Evolutionary conservation across 2,888 invertebrate genomes (phyloP).

Genomic region (Andricus quercusramuli): DNA sequence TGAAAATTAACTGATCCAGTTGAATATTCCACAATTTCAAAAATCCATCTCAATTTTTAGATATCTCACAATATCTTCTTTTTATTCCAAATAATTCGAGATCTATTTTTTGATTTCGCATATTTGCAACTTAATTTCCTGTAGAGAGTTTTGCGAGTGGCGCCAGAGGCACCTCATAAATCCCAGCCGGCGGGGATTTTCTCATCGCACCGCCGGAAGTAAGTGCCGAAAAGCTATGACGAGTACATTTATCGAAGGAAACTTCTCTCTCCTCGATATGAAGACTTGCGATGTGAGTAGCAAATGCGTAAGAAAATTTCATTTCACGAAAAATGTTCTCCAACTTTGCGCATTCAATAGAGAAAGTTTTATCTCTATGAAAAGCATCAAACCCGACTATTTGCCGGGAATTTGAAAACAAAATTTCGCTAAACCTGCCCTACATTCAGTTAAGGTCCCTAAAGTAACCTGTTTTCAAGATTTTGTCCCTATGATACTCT

Average conservation of each 20-base stretch:
- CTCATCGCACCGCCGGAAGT: constrained; percentile 8
- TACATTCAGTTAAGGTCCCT: too few species aligned
- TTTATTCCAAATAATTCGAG: not conserved
- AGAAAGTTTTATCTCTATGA: not conserved
- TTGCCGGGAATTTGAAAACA: too few species aligned
- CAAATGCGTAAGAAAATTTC: not conserved
- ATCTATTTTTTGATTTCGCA: not conserved
- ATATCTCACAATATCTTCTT: too few species aligned
- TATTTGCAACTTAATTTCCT: constrained; percentile 16
- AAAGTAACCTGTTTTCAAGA: too few species aligned
- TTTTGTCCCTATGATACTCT: too few species aligned
- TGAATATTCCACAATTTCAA: too few species aligned
- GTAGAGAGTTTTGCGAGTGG: constrained; percentile 28
- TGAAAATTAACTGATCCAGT: too few species aligned
- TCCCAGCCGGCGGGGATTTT: constrained; percentile 30
- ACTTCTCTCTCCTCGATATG: constrained; percentile 12
- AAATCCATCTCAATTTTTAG: too few species aligned
- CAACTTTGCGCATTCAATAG: too few species aligned
- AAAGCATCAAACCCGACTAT: not conserved
- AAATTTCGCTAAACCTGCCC: too few species aligned
- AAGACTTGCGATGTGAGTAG: not conserved
- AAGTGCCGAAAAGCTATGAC: constrained; percentile 25
- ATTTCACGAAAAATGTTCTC: too few species aligned
- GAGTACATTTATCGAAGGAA: constrained; percentile 3
- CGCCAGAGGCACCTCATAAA: constrained; percentile 25